phyloP scores from a whole-genome alignment of 2,797 vertebrate genomes.

The Pseudochaenichthys georgianus region DNA sequence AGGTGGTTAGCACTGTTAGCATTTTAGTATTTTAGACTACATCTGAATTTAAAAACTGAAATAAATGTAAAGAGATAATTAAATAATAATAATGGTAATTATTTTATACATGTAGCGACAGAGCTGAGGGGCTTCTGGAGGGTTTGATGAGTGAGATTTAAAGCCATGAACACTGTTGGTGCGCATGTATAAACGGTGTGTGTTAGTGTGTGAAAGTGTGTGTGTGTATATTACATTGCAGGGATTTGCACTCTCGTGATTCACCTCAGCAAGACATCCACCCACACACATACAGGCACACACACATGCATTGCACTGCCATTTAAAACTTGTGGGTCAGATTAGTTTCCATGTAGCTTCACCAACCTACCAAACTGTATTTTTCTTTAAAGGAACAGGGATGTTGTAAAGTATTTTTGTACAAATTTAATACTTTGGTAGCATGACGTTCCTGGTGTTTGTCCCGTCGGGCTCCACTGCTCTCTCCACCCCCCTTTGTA shows the following conservation, averaged over 20 bases:
- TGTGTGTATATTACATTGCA: slow-evolving; percentile 63
- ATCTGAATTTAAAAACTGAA: too few species aligned
- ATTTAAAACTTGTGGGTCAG: slow-evolving; percentile 87
- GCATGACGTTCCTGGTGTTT: slow-evolving; percentile 99
- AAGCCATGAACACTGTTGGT: slow-evolving; percentile 78
- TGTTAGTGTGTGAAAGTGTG: slow-evolving; percentile 11
- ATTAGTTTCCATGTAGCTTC: slow-evolving; percentile 85
- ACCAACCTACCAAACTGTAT: slow-evolving; percentile 91
- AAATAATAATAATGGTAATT: too few species aligned
- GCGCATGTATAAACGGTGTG: slow-evolving; percentile 31
- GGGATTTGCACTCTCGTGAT: slow-evolving; percentile 77
- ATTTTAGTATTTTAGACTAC: too few species aligned
- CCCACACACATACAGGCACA: slow-evolving; percentile 17
- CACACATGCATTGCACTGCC: slow-evolving; percentile 88
- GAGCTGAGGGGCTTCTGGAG: slow-evolving; percentile 56
- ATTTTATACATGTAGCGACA: slow-evolving; percentile 4
- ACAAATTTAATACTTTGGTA: slow-evolving; percentile 99
- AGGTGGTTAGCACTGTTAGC: slow-evolving; percentile 11
- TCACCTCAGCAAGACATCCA: slow-evolving; percentile 63
- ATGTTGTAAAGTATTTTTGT: slow-evolving; percentile 99
- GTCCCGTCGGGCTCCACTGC: slow-evolving; percentile 83
- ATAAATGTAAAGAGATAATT: too few species aligned
- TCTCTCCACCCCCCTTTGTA: slow-evolving; percentile 75
- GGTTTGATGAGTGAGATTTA: slow-evolving; percentile 60
- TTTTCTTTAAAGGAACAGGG: slow-evolving; percentile 99